Evolutionary conservation across 2,797 vertebrate genomes (phyloP).

Genomic region (Anisognathus igniventris): DNA sequence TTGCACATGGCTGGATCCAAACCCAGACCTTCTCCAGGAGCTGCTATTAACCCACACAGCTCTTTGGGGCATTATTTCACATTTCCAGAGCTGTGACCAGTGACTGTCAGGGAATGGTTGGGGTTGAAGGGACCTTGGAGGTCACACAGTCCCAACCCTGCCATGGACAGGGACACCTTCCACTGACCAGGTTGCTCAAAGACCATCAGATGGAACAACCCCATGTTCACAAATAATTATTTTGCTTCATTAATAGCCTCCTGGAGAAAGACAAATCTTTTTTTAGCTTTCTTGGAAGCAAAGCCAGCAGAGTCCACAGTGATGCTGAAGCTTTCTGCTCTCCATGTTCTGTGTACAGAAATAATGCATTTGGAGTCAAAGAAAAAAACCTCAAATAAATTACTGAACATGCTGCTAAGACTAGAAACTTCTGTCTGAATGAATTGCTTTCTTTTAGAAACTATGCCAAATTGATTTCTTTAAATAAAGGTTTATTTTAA

Average conservation of each 20-base stretch:
- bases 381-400: conserved; percentile 15
- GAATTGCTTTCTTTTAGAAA: conserved; percentile 49
- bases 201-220: background rate
- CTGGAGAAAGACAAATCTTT: background rate
- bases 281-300: background rate
- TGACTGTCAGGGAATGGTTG: background rate
- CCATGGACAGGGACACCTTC: background rate
- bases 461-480: conserved; percentile 55
- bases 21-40: background rate
- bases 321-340: background rate
- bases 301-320: background rate
- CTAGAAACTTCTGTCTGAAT: conserved; percentile 53
- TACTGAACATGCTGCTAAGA: background rate
- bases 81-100: background rate
- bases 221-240: background rate
- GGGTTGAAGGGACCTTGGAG: background rate
- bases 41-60: fast-evolving
- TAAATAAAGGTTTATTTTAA: conserved; percentile 73
- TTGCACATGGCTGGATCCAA: background rate
- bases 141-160: fast-evolving
- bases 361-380: background rate
- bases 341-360: background rate
- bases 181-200: fast-evolving
- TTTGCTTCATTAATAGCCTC: background rate
- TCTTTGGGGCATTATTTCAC: background rate